Percentiles rank a stretch among this genome's conserved stretches.
phyloP scores from a whole-genome alignment of 1,140 invertebrate species.

The Drosophila biarmipes region DNA sequence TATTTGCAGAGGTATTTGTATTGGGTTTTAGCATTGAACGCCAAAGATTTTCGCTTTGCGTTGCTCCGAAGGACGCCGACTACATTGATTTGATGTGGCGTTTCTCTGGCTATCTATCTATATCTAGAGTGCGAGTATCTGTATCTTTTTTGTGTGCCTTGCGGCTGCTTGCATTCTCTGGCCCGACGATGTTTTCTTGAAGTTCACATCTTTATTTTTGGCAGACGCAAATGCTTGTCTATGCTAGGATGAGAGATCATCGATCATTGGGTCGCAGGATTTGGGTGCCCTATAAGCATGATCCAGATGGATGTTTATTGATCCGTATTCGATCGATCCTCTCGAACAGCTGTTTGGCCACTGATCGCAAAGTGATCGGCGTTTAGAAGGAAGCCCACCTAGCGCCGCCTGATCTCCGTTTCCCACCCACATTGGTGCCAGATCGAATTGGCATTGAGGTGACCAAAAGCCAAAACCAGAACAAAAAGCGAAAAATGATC shows the following conservation, averaged over 20 bases:
- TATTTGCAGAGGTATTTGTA: slow-evolving; percentile 5
- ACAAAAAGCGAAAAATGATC: slow-evolving; percentile 79
- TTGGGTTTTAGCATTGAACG: slow-evolving; percentile 70
- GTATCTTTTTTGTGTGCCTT: slow-evolving; percentile 7
- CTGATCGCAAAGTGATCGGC: slow-evolving; percentile 48
- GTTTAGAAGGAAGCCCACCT: slow-evolving; percentile 29
- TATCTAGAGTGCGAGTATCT: slow-evolving; percentile 51
- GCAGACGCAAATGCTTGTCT: slow-evolving; percentile 39
- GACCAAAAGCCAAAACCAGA: slow-evolving; percentile 71
- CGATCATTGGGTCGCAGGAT: slow-evolving; percentile 25
- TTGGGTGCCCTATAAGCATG: slow-evolving; percentile 3
- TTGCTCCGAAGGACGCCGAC: slow-evolving; percentile 74
- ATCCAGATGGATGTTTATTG: slow-evolving; percentile 4
- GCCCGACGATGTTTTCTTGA: slow-evolving; percentile 56
- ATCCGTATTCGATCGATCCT: slow-evolving; percentile 6
- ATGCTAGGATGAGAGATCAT: slow-evolving; percentile 23
- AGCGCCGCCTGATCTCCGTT: slow-evolving; percentile 11
- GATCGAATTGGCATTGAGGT: slow-evolving; percentile 80
- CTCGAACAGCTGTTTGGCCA: slow-evolving; percentile 33
- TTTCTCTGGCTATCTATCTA: slow-evolving; percentile 53
- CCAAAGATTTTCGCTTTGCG: slow-evolving; percentile 64
- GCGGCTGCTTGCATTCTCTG: slow-evolving; percentile 36
- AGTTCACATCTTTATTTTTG: slow-evolving; percentile 58
- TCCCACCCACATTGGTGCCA: slow-evolving; percentile 44
- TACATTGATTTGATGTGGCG: slow-evolving; percentile 65